Percentiles rank a stretch among this genome's conserved stretches.
Conservation (phyloP, 23 tunicate genomes). For the Oikopleura dioica region DNA sequence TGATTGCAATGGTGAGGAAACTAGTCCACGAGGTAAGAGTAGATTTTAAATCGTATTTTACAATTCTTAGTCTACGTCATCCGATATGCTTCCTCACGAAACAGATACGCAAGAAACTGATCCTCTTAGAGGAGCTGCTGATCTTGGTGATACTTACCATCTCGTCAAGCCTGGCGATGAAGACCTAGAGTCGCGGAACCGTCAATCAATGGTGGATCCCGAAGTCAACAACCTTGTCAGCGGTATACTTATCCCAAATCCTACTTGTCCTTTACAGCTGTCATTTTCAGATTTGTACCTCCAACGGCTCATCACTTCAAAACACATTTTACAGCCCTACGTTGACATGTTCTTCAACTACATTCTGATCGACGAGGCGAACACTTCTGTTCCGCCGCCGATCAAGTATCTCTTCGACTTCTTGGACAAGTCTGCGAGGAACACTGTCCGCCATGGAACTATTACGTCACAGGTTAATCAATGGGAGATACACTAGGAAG, state of each 20-base stretch:
- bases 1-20: background rate
- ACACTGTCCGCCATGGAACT: background rate
- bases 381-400: constrained; percentile 25
- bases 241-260: too few species aligned
- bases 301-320: background rate
- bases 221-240: too few species aligned
- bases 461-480: too few species aligned
- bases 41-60: too few species aligned
- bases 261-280: too few species aligned
- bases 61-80: too few species aligned
- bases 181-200: background rate
- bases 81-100: too few species aligned
- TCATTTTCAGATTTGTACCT: background rate
- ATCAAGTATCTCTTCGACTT: constrained; percentile 64
- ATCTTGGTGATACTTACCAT: background rate
- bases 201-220: too few species aligned
- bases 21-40: background rate
- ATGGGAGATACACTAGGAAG: too few species aligned
- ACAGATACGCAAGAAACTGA: background rate
- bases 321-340: background rate
- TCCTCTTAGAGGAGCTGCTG: background rate
- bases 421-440: constrained; percentile 58
- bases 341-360: background rate
- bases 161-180: background rate
- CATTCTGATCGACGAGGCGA: background rate